These are phyloP conservation scores for Cassiopea andromeda DNA, from an alignment of 30 jellyfish, hydroid and myxozoan species.

Conservation along the genomic window DNA sequence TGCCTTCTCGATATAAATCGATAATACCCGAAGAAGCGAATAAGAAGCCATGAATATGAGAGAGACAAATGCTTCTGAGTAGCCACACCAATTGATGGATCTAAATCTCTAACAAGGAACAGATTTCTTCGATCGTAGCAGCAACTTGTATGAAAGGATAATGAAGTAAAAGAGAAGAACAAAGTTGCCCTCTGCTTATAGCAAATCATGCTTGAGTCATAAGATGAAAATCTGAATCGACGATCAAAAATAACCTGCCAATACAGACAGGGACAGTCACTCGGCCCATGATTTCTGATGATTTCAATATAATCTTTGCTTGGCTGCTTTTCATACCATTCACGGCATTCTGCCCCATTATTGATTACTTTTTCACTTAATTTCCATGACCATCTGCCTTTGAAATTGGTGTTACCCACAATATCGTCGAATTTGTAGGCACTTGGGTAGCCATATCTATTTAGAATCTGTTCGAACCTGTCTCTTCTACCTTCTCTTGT, in stretches of 20 bases:
- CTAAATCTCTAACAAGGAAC: neutral
- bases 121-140: conserved; percentile 2
- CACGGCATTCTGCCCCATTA: conserved; percentile 43
- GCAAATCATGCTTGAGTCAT: neutral
- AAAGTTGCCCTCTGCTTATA: conserved; percentile 34
- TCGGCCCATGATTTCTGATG: conserved; percentile 9
- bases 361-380: conserved; percentile 14
- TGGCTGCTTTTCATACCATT: conserved; percentile 41
- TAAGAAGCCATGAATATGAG: neutral
- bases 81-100: conserved; percentile 4
- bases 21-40: neutral
- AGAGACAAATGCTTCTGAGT: conserved; percentile 20
- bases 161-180: conserved; percentile 6
- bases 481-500: neutral
- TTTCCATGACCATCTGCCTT: neutral
- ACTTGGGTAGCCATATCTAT: neutral
- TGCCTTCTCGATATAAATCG: conserved; percentile 7
- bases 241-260: too few species aligned
- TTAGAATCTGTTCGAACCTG: neutral
- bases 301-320: neutral
- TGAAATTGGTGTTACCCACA: too few species aligned
- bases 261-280: too few species aligned
- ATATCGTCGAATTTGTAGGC: too few species aligned
- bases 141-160: conserved; percentile 26
- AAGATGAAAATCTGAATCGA: neutral